Evolutionary conservation across 2,797 vertebrate species (phyloP).

Genomic region (Anguilla marmorata): DNA sequence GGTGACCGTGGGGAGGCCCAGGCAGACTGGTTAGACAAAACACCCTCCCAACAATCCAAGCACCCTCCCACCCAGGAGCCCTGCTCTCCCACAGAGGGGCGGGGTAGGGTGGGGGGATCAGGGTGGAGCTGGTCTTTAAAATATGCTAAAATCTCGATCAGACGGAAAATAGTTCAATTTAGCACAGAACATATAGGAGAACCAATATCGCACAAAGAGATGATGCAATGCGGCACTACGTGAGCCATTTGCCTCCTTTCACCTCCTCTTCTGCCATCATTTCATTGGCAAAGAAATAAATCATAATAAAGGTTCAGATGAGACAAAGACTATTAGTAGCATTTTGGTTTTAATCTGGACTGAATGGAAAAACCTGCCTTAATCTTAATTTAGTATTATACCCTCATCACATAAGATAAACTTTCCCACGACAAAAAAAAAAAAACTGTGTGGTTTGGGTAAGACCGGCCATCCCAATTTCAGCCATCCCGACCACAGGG

Average conservation of each 20-base stretch:
- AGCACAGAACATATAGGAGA: background rate
- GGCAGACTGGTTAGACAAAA: constrained; percentile 52
- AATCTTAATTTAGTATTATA: background rate
- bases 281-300: background rate
- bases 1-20: constrained; percentile 52
- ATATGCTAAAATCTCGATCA: background rate
- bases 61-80: constrained; percentile 47
- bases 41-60: constrained; percentile 42
- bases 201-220: background rate
- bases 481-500: background rate
- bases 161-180: background rate
- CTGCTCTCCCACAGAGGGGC: constrained; percentile 20
- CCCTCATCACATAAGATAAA: background rate
- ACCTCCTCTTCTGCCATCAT: background rate
- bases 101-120: background rate
- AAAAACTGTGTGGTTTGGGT: background rate
- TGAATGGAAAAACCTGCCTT: too few species aligned
- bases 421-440: background rate
- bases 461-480: background rate
- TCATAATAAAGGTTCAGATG: background rate
- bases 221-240: background rate
- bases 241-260: background rate
- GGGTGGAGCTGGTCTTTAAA: background rate
- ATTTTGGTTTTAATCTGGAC: background rate
- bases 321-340: background rate